Conservation (phyloP, 2,797 vertebrate species). For the Argentina silus region DNA sequence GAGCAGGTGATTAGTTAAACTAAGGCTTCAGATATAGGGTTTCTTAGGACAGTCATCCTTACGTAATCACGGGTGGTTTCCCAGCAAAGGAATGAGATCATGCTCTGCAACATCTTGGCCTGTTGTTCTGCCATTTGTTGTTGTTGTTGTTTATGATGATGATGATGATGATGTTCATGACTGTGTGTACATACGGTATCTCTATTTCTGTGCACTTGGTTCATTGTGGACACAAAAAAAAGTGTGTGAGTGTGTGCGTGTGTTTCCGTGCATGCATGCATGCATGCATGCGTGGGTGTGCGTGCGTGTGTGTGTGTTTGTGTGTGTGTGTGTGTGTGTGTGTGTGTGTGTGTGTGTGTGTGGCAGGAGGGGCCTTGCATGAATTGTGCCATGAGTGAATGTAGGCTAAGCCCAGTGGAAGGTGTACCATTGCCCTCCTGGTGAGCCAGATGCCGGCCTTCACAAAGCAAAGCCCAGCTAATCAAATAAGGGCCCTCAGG, state of each 20-base stretch:
- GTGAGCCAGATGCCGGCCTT: slow-evolving; percentile 67
- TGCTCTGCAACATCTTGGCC: slow-evolving; percentile 1
- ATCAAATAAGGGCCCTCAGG: slow-evolving; percentile 75
- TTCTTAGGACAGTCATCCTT: slow-evolving; percentile 54
- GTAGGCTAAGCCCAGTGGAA: background rate
- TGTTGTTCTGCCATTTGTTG: background rate
- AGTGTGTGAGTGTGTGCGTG: background rate
- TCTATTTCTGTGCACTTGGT: background rate
- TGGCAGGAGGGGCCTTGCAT: background rate
- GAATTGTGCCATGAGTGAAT: background rate
- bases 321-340: slow-evolving; percentile 32
- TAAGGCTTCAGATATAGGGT: slow-evolving; percentile 53
- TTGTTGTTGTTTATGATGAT: background rate
- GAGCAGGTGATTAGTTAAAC: slow-evolving; percentile 44
- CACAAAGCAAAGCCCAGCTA: slow-evolving; percentile 75
- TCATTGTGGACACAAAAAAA: background rate
- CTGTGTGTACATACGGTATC: background rate
- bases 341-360: slow-evolving; percentile 21
- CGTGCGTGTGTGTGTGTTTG: slow-evolving; percentile 6
- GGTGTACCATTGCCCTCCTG: slow-evolving; percentile 48
- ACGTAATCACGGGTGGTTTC: slow-evolving; percentile 62
- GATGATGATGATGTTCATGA: background rate
- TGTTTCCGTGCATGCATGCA: slow-evolving; percentile 5
- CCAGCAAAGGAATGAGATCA: slow-evolving; percentile 58
- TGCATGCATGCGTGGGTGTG: slow-evolving; percentile 9